A percentile compares a stretch with the other conserved stretches of the same genome.
Evolutionary conservation across 30 jellyfish, hydroid and myxozoan genomes (phyloP).

Genomic region (Aurelia coerulea): DNA sequence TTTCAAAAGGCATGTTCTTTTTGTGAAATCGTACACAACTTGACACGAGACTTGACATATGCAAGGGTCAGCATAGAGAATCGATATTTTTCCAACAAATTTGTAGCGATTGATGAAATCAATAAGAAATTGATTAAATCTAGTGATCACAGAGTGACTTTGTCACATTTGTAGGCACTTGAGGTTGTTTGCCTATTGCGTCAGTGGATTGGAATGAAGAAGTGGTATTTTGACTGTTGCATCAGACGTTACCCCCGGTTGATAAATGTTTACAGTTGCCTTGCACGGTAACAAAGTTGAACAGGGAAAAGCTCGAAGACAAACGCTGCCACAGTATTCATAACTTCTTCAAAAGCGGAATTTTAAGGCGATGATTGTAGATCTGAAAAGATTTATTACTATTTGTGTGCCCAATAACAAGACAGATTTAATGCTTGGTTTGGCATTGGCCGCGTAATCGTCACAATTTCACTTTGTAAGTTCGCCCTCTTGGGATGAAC

Average conservation of each 20-base stretch:
- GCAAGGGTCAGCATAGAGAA: too few relatives aligned
- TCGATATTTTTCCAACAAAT: too few relatives aligned
- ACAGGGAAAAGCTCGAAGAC: slow-evolving; percentile 36
- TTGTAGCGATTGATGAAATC: too few relatives aligned
- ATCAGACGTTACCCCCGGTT: slow-evolving; percentile 50
- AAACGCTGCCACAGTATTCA: slow-evolving; percentile 43
- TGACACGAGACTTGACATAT: too few relatives aligned
- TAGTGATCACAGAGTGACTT: too few relatives aligned
- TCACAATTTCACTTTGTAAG: slow-evolving; percentile 42
- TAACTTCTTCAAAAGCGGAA: slow-evolving; percentile 42
- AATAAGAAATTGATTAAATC: too few relatives aligned
- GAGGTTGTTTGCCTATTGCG: too few relatives aligned
- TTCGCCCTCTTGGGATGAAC: slow-evolving; percentile 47
- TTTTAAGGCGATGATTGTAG: slow-evolving; percentile 26
- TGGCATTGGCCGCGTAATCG: slow-evolving; percentile 60
- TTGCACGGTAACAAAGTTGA: slow-evolving; percentile 49
- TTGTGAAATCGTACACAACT: too few relatives aligned
- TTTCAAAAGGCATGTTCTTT: too few relatives aligned
- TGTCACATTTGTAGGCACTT: too few relatives aligned
- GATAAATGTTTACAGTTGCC: slow-evolving; percentile 45
- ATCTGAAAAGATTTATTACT: slow-evolving; percentile 8
- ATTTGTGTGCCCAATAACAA: slow-evolving; percentile 9
- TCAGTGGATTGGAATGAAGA: too few relatives aligned
- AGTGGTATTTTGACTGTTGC: too few relatives aligned
- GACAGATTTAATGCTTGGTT: slow-evolving; percentile 50